phyloP scores from a whole-genome alignment of 2,797 vertebrate species.

The Distichodus sexfasciatus region DNA sequence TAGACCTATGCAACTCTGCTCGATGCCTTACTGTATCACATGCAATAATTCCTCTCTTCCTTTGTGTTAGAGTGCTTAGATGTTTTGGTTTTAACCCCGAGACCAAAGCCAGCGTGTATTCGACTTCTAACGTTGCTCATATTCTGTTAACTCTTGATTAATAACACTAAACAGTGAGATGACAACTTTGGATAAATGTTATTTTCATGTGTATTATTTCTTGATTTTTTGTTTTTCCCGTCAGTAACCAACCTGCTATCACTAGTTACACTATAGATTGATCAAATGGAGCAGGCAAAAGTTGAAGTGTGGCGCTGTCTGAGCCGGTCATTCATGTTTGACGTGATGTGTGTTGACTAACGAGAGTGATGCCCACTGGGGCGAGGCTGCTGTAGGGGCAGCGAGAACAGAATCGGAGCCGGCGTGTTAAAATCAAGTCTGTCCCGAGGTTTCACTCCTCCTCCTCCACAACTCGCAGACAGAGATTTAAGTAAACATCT shows the following conservation, averaged over 20 bases:
- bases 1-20: constrained; percentile 70
- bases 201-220: too few relatives aligned
- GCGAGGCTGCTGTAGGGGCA: constrained; percentile 39
- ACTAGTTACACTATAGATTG: too few relatives aligned
- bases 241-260: too few relatives aligned
- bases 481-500: constrained; percentile 41
- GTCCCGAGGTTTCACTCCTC: constrained; percentile 6
- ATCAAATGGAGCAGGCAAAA: too few relatives aligned
- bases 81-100: constrained; percentile 43
- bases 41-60: constrained; percentile 52
- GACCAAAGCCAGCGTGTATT: constrained; percentile 55
- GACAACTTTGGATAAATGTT: background rate
- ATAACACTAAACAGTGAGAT: background rate
- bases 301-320: too few relatives aligned
- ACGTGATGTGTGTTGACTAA: background rate
- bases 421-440: constrained; percentile 42
- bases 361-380: background rate
- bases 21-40: constrained; percentile 54
- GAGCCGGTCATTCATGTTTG: background rate
- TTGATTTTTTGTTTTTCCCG: too few relatives aligned
- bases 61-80: constrained; percentile 47
- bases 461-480: constrained; percentile 10
- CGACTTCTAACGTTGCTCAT: constrained; percentile 41
- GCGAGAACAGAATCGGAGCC: constrained; percentile 8
- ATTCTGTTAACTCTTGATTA: constrained; percentile 19